Percentiles rank a stretch among this genome's conserved stretches.
Evolutionary conservation across 2,797 vertebrate species (phyloP).

Genomic region (Odontamblyopus lacepedii): DNA sequence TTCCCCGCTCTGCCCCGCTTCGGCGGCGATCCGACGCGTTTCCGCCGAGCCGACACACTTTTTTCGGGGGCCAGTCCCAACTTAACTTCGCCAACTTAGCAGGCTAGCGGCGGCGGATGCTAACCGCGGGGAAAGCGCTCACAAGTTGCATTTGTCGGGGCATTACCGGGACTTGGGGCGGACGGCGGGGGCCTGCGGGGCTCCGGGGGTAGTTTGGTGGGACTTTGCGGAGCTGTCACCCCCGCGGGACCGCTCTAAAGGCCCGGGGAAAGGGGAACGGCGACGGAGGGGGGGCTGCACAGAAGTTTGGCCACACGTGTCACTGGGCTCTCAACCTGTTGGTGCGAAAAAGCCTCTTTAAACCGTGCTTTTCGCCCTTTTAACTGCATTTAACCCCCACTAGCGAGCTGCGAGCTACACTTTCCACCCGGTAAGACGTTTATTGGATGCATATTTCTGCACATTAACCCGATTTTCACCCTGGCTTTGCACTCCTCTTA

Average conservation of each 20-base stretch:
- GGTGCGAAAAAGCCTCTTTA: constrained; percentile 25
- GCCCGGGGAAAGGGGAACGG: background rate
- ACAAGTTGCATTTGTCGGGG: constrained; percentile 36
- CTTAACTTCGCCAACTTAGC: constrained; percentile 54
- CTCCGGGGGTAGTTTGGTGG: constrained; percentile 35
- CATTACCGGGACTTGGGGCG: background rate
- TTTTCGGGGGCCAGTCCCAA: constrained; percentile 53
- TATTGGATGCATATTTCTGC: background rate
- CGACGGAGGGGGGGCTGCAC: constrained; percentile 19
- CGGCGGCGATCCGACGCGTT: constrained; percentile 34
- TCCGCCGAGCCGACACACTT: constrained; percentile 62
- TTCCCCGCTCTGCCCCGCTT: constrained; percentile 30
- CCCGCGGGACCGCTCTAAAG: constrained; percentile 31
- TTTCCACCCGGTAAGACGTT: background rate
- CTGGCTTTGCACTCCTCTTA: constrained; percentile 7
- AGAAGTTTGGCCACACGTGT: constrained; percentile 74
- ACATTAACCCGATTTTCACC: background rate
- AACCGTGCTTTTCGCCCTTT: background rate
- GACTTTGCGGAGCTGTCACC: constrained; percentile 67
- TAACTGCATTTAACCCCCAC: background rate
- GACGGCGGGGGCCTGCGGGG: constrained; percentile 26
- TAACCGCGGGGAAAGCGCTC: constrained; percentile 23
- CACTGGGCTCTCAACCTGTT: constrained; percentile 69
- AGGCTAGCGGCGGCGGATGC: constrained; percentile 11
- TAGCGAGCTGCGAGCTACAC: background rate